Evolutionary conservation across 2,797 vertebrate genomes (phyloP), one percentile per base, ranked within the genome.

Genomic region (Rhadinocentrus ornatus): DNA sequence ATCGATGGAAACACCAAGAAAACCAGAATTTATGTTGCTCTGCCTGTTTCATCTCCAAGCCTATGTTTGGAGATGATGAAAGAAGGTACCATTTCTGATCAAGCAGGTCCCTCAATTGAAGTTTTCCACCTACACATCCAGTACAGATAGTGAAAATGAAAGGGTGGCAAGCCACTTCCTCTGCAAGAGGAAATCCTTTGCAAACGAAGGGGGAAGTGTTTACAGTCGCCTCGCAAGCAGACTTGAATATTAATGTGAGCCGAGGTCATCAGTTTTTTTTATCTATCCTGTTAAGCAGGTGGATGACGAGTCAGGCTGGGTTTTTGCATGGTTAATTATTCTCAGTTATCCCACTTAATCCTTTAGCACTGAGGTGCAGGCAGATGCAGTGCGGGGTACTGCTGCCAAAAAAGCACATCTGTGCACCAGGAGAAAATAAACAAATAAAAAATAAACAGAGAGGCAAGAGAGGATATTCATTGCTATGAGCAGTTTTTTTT

Each of bases 321-420:
- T 82, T 91, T 85, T 79, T 86, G 88, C 85, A 85, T 82, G 73
- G 81, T 83, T 92, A 91, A 91, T 92, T 93, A 93, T 85, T 82
- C 79, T 88, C 88, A 83, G 78, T 88, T 92, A 89, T 91, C 80
- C 87, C 81, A 81, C 85, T 92, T 92, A 91, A 93, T 92, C 87
- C 85, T 84, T 81, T 76, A 88, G 85, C 85, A 78, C 77, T 22
- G 88, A 86, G 83, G 86, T 90, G 76, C 86, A 86, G 88, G 83
- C 86, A 91, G 89, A 88, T 91, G 91, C 84, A 79, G 76, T 15
- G 71, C 81, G 65, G 76, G 67, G 59, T 69, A 69, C 77, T 0
- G 63, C 80, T 90, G 88, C 90, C 88, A 91, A 82, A 88, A 93
- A 88, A 73, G 74, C 91, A 91, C 92, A 92, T 93, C 90, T 91